Evolutionary conservation across 1,140 invertebrate species (phyloP), one percentile per base, ranked within the genome.

Genomic region (Lineus longissimus): DNA sequence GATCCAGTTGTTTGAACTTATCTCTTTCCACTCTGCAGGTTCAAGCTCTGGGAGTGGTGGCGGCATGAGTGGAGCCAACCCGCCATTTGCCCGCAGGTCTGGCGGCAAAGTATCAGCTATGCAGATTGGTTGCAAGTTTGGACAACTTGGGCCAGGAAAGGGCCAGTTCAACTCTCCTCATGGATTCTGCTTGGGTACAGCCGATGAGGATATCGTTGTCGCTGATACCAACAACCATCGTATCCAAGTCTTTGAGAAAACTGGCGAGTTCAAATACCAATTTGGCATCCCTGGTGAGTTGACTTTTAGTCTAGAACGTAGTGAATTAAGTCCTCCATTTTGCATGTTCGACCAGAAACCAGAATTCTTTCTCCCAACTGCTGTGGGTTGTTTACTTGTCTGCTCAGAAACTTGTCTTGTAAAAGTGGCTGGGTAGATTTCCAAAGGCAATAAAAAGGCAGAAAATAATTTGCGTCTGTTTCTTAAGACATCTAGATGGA

Each of bases 191-290:
- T 84, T 98, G 40, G 94, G 94, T 27, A 85, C 89, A 54, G 82
- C 83, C 47, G 92, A 96, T 74, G 93, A 97, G 83, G 94, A 96
- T 74, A 93, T 95, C 71, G 92, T 97, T 71, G 76, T 86, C 30
- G 94, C 94, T 22, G 95, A 97, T 79, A 97, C 95, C 0, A 95
- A 96, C 78, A 97, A 97, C 81, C 94, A 97, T 83, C 87, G 94
- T 59, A 94, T 97, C 74, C 73, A 92, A 90, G 86, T 93, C 64
- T 95, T 94, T 80, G 91, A 94, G 68, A 95, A 95, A 81, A 89
- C 87, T 73, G 93, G 93, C 11, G 88, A 86, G 41, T 91, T 91
- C 72, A 93, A 92, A 75, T 92, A 91, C 73, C 90, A 93, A 80
- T 95, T 95, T 81, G 93, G 93, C 36, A 87, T 88, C 25, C 88